Base-by-base conservation (phyloP, 2,888 invertebrate species). In the Lacanobia oleracea region DNA sequence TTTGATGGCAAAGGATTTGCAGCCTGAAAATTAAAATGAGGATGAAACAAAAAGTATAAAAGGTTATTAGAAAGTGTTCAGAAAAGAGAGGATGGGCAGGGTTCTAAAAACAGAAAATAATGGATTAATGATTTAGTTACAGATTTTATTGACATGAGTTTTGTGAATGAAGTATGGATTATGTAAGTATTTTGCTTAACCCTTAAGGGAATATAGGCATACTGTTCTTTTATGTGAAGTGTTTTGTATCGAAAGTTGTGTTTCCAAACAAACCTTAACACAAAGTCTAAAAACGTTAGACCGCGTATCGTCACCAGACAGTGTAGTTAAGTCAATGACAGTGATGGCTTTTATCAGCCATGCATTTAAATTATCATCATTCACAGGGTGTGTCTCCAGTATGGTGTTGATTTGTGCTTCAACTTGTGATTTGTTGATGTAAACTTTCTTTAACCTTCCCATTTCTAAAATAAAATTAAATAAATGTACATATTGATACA, bases 241-340 rank as follows among this genome's bases (percentile, higher is more conserved):
- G 2, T 8, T 50, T 21, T 50, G n/a, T n/a, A 8, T 5, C 50
- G 14, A n/a, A 61, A 33, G 2, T 21, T 21, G 6, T 6, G 1
- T 27, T 51, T 48, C 8, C 18, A 18, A 45, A 86, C 82, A 74
- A 89, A 98, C 99, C 96, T 98, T 98, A 71, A 97, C 94, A 90
- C 99, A 99, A 2, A 99, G 96, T 66, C 98, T 96, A 33, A 97
- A 93, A 1, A 99, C 98, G 95, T 98, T 98, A 18, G 97, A 96
- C 12, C 92, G 90, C 0, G 98, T 98, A 89, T 98, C 98, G 93
- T 98, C 97, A 53, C 99, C 99, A 63, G 98, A 97, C 65, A 99
- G 96, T 3, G 99, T 99, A 1, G 99, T 99, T 82, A 99, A 96
- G 94, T 99, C 99, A 79, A 99, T 98, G 71, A 98, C 97, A 48